These are phyloP conservation scores for Discoglossus pictus DNA, from an alignment of 2,797 vertebrate species.

Conservation along the genomic window DNA sequence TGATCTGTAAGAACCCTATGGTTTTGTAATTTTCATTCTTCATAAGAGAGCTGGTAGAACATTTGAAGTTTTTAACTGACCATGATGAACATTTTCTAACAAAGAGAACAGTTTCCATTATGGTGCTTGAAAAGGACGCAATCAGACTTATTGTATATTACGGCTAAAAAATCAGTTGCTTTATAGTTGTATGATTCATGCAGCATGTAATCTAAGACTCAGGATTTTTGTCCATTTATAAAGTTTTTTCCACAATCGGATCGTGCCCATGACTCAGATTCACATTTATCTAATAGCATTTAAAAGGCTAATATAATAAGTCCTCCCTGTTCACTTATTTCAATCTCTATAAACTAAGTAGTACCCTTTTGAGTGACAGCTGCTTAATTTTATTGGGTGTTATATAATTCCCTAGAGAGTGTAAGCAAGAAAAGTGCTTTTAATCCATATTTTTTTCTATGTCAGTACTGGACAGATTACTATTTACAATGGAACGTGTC, in stretches of 20 bases:
- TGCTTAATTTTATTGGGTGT: conserved; percentile 28
- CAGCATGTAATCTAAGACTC: conserved; percentile 40
- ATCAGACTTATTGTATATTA: conserved; percentile 35
- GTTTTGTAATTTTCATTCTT: background rate
- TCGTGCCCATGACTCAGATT: conserved; percentile 33
- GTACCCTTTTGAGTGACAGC: conserved; percentile 43
- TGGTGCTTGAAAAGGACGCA: conserved; percentile 40
- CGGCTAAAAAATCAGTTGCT: conserved; percentile 44
- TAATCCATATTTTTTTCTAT: conserved; percentile 51
- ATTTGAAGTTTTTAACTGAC: conserved; percentile 13
- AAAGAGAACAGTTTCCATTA: conserved; percentile 28
- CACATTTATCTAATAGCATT: conserved; percentile 29
- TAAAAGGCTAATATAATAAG: conserved; percentile 28
- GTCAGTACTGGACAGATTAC: conserved; percentile 85
- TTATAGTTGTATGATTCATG: conserved; percentile 42
- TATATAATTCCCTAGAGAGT: conserved; percentile 13
- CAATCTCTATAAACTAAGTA: conserved; percentile 36
- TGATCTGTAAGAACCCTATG: background rate
- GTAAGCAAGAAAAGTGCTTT: background rate
- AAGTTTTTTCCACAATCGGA: conserved; percentile 13
- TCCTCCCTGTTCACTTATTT: conserved; percentile 45
- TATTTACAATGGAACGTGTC: conserved; percentile 86
- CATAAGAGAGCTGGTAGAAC: background rate
- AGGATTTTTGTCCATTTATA: conserved; percentile 44
- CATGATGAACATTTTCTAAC: conserved; percentile 35